These are phyloP conservation scores for Rhinichthys klamathensis DNA, from an alignment of 2,113 vertebrate species.

Conservation along the genomic window DNA sequence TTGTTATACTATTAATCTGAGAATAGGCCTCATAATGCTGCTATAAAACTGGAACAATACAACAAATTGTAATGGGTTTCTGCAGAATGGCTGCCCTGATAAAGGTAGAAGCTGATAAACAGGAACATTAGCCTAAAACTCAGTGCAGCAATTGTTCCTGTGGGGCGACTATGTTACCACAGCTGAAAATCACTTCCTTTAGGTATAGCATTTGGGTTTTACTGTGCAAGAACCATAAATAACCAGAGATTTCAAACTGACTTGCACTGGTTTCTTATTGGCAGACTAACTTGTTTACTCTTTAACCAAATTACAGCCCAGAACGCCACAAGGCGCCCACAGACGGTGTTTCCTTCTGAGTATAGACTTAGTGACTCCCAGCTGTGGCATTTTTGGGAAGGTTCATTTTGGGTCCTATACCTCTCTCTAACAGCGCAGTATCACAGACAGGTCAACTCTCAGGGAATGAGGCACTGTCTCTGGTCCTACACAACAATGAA, in stretches of 20 bases:
- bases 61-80: neutral
- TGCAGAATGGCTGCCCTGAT: constrained; percentile 23
- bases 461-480: constrained; percentile 7
- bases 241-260: constrained; percentile 55
- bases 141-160: neutral
- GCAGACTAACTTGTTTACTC: constrained; percentile 62
- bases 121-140: constrained; percentile 19
- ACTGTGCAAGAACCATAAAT: constrained; percentile 47
- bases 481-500: neutral
- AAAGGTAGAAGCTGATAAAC: constrained; percentile 49
- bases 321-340: constrained; percentile 47
- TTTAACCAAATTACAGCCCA: constrained; percentile 64
- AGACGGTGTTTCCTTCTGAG: constrained; percentile 16
- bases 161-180: neutral
- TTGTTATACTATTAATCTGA: neutral
- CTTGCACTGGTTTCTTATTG: constrained; percentile 56
- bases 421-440: constrained; percentile 14
- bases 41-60: constrained; percentile 12
- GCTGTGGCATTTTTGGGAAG: constrained; percentile 22
- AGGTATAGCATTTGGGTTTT: neutral
- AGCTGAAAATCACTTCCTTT: constrained; percentile 36
- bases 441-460: constrained; percentile 49
- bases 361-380: constrained; percentile 42
- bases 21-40: constrained; percentile 29
- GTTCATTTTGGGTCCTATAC: constrained; percentile 33